Conservation (phyloP, 2,888 invertebrate genomes). For the Cryptocephalus moraei region DNA sequence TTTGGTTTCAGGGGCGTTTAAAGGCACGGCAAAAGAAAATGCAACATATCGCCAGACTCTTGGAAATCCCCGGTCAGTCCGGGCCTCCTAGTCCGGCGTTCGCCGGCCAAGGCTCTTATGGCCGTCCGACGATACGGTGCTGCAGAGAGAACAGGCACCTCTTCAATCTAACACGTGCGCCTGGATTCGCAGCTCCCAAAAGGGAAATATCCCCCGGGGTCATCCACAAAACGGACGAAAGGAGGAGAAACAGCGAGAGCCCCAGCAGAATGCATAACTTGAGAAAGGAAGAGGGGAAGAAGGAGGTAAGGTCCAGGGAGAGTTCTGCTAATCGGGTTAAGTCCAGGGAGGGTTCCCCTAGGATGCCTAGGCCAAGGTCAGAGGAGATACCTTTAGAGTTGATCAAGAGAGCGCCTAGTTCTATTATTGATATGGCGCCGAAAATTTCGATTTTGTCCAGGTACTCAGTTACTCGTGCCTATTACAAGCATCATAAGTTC, state of each 20-base stretch:
- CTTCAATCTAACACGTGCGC: constrained; percentile 32
- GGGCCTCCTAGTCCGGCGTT: constrained; percentile 41
- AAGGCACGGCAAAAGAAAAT: constrained; percentile 95
- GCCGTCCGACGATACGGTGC: constrained; percentile 29
- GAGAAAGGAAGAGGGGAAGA: constrained; percentile 20
- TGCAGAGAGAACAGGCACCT: constrained; percentile 32
- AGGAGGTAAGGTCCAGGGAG: constrained; percentile 17
- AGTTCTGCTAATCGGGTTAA: constrained; percentile 29
- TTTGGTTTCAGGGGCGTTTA: constrained; percentile 58
- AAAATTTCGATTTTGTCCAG: constrained; percentile 38
- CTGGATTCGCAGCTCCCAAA: constrained; percentile 38
- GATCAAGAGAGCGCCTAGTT: constrained; percentile 51
- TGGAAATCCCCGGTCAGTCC: constrained; percentile 67
- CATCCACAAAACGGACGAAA: constrained; percentile 30
- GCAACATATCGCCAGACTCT: constrained; percentile 84
- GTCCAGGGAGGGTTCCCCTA: constrained; percentile 64
- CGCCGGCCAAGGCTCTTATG: constrained; percentile 30
- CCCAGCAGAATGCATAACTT: constrained; percentile 23
- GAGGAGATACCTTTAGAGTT: constrained; percentile 76
- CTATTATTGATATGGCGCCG: constrained; percentile 37
- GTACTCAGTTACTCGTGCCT: constrained; percentile 1
- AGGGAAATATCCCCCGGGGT: constrained; percentile 36
- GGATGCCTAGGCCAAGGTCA: constrained; percentile 61
- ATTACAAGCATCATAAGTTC: too few relatives aligned
- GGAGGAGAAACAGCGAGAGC: constrained; percentile 25